Conservation (phyloP, 2,113 vertebrate genomes). For the Chinchilla lanigera region DNA sequence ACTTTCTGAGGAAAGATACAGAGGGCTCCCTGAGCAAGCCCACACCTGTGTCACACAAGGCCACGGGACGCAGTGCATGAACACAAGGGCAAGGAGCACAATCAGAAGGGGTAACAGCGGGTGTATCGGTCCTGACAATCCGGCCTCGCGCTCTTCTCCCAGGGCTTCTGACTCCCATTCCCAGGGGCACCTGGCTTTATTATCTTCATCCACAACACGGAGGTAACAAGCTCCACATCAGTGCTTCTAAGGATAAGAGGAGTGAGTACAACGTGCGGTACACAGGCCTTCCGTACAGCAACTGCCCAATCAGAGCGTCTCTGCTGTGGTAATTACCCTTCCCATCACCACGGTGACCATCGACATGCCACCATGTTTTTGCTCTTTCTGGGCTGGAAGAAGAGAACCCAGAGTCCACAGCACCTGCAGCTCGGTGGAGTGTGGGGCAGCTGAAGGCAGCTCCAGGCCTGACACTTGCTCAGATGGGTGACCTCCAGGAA, state of each 20-base stretch:
- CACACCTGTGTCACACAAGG: not conserved
- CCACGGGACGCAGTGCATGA: not conserved
- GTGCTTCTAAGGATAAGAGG: not conserved
- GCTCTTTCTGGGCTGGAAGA: slow-evolving; percentile 17
- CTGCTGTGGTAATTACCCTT: too few species aligned
- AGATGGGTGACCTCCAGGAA: not conserved
- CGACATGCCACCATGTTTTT: not conserved
- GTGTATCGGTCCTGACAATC: not conserved
- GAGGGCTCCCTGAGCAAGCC: not conserved
- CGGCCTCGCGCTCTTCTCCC: not conserved
- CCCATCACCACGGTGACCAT: not conserved
- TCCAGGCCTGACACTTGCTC: not conserved
- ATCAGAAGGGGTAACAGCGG: not conserved
- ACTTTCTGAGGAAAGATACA: not conserved
- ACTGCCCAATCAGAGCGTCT: not conserved
- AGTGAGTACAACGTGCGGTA: not conserved
- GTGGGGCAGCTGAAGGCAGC: not conserved
- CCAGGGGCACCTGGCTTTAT: not conserved
- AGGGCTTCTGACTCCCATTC: not conserved
- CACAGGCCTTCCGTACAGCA: not conserved
- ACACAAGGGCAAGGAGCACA: not conserved
- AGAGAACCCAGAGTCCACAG: not conserved
- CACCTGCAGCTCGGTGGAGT: not conserved
- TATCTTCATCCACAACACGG: not conserved
- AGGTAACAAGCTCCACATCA: not conserved